Conservation (phyloP, 2,113 vertebrate genomes). For the Vidua macroura region DNA sequence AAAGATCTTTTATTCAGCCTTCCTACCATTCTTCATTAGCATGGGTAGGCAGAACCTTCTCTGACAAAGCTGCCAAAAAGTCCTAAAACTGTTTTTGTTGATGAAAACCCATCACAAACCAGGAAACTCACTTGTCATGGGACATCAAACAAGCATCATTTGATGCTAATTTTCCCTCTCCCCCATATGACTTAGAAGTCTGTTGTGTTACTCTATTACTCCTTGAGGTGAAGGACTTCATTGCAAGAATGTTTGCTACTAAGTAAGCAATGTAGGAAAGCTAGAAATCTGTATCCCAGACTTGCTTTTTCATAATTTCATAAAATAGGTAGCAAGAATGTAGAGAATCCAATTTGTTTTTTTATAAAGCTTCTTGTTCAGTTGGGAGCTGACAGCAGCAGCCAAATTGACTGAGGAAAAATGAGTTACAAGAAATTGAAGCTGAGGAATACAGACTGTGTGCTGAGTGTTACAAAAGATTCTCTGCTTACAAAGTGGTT, state of each 20-base stretch:
- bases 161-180: not conserved
- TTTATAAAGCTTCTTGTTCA: not conserved
- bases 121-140: not conserved
- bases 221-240: not conserved
- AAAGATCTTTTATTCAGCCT: not conserved
- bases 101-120: not conserved
- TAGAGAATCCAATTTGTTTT: constrained; percentile 17
- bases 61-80: not conserved
- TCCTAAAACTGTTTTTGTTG: not conserved
- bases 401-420: constrained; percentile 32
- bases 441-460: not conserved
- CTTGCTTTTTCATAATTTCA: constrained; percentile 26
- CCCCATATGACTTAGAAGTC: not conserved
- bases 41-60: not conserved
- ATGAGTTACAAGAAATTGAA: constrained; percentile 20
- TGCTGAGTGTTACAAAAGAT: constrained; percentile 3
- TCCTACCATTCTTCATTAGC: not conserved
- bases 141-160: not conserved
- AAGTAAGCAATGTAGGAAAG: not conserved
- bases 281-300: not conserved
- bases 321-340: not conserved
- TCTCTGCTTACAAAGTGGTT: not conserved
- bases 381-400: constrained; percentile 20
- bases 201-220: not conserved
- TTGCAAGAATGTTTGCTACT: not conserved